Conservation (phyloP, 2,888 invertebrate genomes). For the Drosophila paucipuncta region DNA sequence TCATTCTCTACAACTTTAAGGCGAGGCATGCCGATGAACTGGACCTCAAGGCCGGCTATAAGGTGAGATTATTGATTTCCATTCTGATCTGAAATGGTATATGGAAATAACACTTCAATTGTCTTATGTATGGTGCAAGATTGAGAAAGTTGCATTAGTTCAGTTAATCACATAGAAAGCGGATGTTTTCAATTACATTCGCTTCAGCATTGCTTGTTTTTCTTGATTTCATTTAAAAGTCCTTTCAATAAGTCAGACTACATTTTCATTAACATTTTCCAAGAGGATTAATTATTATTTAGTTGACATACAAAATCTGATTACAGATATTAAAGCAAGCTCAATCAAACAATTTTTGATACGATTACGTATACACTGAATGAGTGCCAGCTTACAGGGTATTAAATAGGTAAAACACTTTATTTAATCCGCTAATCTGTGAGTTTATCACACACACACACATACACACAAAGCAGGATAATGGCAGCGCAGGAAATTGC, state of each 20-base stretch:
- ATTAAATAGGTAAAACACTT: conserved; percentile 61
- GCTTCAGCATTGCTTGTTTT: background rate
- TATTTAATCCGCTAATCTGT: conserved; percentile 72
- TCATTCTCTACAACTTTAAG: conserved; percentile 97
- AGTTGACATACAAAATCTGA: background rate
- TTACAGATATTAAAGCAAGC: background rate
- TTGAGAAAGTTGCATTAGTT: background rate
- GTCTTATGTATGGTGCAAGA: background rate
- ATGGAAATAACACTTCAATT: background rate
- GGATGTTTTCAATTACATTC: background rate
- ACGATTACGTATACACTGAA: background rate
- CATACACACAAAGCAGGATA: conserved; percentile 11
- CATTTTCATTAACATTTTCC: background rate
- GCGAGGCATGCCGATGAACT: conserved; percentile 97
- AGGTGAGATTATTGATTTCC: conserved; percentile 77
- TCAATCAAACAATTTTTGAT: background rate
- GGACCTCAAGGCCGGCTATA: conserved; percentile 96
- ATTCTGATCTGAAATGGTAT: background rate
- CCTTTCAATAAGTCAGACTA: background rate
- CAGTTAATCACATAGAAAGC: background rate
- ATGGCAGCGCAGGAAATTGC: conserved; percentile 51
- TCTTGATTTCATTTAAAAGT: background rate
- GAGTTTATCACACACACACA: conserved; percentile 45
- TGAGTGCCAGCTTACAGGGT: background rate
- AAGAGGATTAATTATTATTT: background rate